Base-by-base conservation (phyloP, 2,888 invertebrate genomes). In the Eremobia ochroleuca region DNA sequence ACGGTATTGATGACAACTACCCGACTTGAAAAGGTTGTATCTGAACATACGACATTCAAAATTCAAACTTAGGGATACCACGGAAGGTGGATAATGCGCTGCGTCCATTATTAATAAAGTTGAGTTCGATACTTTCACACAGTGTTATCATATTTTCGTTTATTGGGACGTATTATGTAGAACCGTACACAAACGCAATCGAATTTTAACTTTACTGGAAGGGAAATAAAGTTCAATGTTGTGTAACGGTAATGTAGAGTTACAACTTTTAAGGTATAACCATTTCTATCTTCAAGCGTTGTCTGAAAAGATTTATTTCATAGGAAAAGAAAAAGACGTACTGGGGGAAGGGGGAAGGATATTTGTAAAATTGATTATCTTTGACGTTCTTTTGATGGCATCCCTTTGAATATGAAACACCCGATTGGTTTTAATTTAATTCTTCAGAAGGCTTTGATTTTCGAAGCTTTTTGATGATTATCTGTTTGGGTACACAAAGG, bases 351-450 rank as follows among this genome's bases (percentile, higher is more conserved):
- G 92, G 79, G 75, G 68, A 5, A 87, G 92, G 87, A 85, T 96
- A 96, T 96, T 96, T 96, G 95, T 94, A 94, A 96, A 96, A 96
- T 96, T 96, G 96, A 96, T 96, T 96, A 96, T 93, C 92, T 95
- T 95, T 95, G 93, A 93, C 94, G 95, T 94, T 91, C 93, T 94
- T 96, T 96, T 95, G 95, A 95, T 92, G 82, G 83, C 86, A 91
- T 89, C 91, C 89, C 93, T 93, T 93, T 93, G 90, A 88, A 86
- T 89, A 89, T 90, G 91, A 91, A 93, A 93, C 93, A 92, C 31
- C 59, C 92, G 93, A 95, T 96, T 93, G 94, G 94, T 94, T 95
- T 94, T 95, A 96, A 96, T 96, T 96, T 94, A 95, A 96, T 95
- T 90, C 90, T 91, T 88, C 71, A 92, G 91, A 88, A 79, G 85